Evolutionary conservation across 2,113 vertebrate genomes (phyloP).

Genomic region (Orcinus orca): DNA sequence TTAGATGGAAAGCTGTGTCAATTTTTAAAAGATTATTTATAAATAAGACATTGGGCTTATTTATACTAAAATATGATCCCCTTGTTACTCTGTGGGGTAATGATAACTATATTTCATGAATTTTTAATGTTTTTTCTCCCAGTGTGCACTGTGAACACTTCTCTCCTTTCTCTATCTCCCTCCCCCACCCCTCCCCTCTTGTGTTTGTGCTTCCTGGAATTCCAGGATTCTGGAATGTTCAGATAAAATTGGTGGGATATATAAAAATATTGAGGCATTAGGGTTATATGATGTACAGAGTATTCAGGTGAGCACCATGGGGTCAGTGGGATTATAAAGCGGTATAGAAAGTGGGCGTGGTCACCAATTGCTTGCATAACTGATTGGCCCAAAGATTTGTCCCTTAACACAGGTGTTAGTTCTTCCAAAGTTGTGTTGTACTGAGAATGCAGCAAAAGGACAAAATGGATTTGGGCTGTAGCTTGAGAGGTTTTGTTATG

Average conservation of each 20-base stretch:
- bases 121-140: background rate
- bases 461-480: background rate
- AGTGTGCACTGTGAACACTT: background rate
- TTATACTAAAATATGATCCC: background rate
- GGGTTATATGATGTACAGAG: background rate
- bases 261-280: background rate
- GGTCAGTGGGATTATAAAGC: background rate
- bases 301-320: background rate
- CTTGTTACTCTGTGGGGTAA: background rate
- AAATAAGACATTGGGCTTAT: background rate
- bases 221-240: background rate
- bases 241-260: background rate
- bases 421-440: background rate
- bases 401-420: background rate
- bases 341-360: background rate
- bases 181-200: background rate
- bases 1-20: background rate
- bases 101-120: background rate
- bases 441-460: background rate
- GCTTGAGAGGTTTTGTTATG: conserved; percentile 4
- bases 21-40: conserved; percentile 35
- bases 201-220: background rate
- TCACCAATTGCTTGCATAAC: background rate
- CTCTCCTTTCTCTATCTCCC: background rate
- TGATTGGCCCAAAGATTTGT: background rate